A percentile compares a stretch with the other conserved stretches of the same genome.
phyloP scores from a whole-genome alignment of 2,888 invertebrate species.

The Anticlea derivata region DNA sequence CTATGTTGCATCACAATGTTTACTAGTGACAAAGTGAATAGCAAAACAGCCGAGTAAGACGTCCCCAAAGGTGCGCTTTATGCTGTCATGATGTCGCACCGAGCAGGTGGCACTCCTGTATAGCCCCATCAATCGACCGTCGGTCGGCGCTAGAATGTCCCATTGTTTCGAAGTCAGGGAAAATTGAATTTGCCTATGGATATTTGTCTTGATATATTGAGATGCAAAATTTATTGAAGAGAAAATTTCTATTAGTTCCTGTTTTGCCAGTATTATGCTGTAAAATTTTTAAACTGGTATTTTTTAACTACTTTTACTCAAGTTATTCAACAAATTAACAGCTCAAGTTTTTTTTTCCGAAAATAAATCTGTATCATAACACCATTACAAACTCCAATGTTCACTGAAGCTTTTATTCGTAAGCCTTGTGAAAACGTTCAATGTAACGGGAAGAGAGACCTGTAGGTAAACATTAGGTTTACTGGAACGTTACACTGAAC shows the following conservation, averaged over 20 bases:
- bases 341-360: too few relatives aligned
- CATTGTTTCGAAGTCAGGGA: slow-evolving; percentile 37
- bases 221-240: not conserved
- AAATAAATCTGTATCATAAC: too few relatives aligned
- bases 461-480: slow-evolving; percentile 34
- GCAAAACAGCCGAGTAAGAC: slow-evolving; percentile 17
- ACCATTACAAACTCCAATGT: not conserved
- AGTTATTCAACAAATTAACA: too few relatives aligned
- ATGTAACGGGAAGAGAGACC: slow-evolving; percentile 27
- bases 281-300: too few relatives aligned
- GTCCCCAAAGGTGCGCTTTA: slow-evolving; percentile 15
- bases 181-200: slow-evolving; percentile 33
- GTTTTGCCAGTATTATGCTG: too few relatives aligned
- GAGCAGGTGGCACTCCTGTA: slow-evolving; percentile 34
- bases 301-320: too few relatives aligned
- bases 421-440: slow-evolving; percentile 22
- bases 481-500: slow-evolving; percentile 34
- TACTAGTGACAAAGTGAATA: slow-evolving; percentile 15
- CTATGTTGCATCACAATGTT: not conserved
- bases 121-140: slow-evolving; percentile 37
- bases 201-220: slow-evolving; percentile 28
- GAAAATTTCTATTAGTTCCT: not conserved
- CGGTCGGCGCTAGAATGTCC: slow-evolving; percentile 37
- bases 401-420: slow-evolving; percentile 2
- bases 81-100: slow-evolving; percentile 12